Evolutionary conservation across 2,797 vertebrate genomes (phyloP), one percentile per base, ranked within the genome.

Genomic region (Arctocebus calabarensis): DNA sequence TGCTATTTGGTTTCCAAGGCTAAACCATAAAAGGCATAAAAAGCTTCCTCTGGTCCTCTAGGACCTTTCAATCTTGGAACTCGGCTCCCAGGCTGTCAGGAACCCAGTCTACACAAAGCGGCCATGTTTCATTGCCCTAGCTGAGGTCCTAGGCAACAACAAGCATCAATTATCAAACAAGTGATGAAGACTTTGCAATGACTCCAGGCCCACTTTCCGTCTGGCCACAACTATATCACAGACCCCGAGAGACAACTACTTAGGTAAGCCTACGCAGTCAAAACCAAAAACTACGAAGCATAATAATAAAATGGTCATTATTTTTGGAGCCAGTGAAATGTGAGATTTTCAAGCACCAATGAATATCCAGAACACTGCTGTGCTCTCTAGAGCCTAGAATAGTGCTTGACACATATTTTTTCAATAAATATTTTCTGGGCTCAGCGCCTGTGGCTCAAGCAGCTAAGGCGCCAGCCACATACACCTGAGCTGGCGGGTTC

Each of bases 1-100:
- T 29, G 23, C 45, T 62, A 25, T 71, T 64, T 84, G 88, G 74
- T 81, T 94, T 96, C 74, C 43, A 85, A 85, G 71, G 71, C 7
- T 84, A 37, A 70, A 32, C 74, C 57, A 32, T 83, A 48, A 59
- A 84, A 87, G 34, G 34, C 27, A 17, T 16, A 25, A 16, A 2
- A 12, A 68, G 29, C 45, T 78, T 83, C 22, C 32, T 89, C 29
- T 82, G n/a, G n/a, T 74, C 64, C 64, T 83, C 70, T 85, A 75
- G 94, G 52, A 94, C 48, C 45, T n/a, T 27, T 70, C 34, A 70
- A 57, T 68, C 40, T 84, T 81, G 37, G 75, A 84, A 70, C 11
- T 12, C 34, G 81, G 55, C 25, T 3, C 2, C n/a, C 14, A 25
- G 20, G 45, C 27, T 75, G 29, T 74, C 83, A 90, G 91, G 23